Evolutionary conservation across 2,888 invertebrate genomes (phyloP).

Genomic region (Polyploca ridens): DNA sequence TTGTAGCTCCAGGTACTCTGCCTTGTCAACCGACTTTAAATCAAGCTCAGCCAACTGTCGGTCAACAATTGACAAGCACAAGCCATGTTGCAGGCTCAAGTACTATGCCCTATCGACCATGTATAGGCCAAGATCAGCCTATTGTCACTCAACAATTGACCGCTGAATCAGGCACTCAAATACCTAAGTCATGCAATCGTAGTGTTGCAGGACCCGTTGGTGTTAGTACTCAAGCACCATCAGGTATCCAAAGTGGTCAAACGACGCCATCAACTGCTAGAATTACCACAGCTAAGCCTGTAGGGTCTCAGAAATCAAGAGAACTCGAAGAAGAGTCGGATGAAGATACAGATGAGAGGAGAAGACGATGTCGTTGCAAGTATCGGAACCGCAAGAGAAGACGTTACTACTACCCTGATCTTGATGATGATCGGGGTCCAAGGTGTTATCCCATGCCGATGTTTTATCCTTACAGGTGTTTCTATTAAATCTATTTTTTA

Average conservation of each 20-base stretch:
- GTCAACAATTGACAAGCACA: neutral
- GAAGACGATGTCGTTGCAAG: slow-evolving; percentile 14
- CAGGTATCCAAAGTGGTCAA: neutral
- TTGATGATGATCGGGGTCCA: neutral
- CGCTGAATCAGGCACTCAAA: neutral
- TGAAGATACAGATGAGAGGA: slow-evolving; percentile 17
- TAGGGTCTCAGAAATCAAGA: neutral
- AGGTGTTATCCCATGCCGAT: slow-evolving; percentile 18
- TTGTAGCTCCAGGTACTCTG: neutral
- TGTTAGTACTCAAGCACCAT: neutral
- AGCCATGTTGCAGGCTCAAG: neutral
- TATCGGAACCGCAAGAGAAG: neutral
- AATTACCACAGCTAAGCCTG: slow-evolving; percentile 7
- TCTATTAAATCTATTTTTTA: slow-evolving; percentile 14
- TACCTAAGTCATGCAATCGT: neutral
- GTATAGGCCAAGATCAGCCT: neutral
- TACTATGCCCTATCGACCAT: neutral
- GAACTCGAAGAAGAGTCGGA: slow-evolving; percentile 12
- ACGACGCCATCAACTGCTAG: neutral
- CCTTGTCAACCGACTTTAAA: neutral
- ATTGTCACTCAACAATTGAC: neutral
- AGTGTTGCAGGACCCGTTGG: neutral
- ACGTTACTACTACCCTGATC: neutral
- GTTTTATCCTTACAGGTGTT: slow-evolving; percentile 19
- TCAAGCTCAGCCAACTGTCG: neutral